Percentiles rank a stretch among this genome's conserved stretches.
These are phyloP conservation scores for Cyrtonyx montezumae DNA, from an alignment of 2,113 vertebrate species.

Conservation along the genomic window DNA sequence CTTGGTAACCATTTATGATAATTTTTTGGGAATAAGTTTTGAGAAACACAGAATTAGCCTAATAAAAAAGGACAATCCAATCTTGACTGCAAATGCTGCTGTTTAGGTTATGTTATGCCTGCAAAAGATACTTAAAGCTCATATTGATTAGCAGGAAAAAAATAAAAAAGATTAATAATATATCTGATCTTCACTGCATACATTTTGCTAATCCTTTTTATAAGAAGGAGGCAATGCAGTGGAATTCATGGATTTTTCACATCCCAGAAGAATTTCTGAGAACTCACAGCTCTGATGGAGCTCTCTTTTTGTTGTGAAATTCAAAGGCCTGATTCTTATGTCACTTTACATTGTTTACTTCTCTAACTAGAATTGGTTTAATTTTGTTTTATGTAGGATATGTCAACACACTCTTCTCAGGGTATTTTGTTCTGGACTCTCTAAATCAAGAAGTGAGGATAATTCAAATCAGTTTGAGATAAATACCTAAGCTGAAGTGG, in stretches of 20 bases:
- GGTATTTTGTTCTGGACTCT: slow-evolving; percentile 15
- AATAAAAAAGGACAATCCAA: slow-evolving; percentile 11
- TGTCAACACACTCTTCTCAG: not conserved
- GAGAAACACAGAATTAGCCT: not conserved
- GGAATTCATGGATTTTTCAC: not conserved
- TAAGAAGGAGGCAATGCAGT: accelerated
- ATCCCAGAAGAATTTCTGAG: not conserved
- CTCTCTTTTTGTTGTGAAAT: not conserved
- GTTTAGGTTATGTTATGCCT: not conserved
- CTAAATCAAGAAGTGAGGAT: slow-evolving; percentile 29
- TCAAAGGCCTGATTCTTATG: not conserved
- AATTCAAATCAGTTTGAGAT: slow-evolving; percentile 29
- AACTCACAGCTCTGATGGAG: accelerated
- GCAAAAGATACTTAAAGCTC: not conserved
- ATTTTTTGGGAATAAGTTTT: slow-evolving; percentile 21
- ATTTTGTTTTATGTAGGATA: slow-evolving; percentile 23
- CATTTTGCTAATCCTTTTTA: not conserved
- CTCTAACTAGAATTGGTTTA: not conserved
- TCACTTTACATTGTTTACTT: not conserved
- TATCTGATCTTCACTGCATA: not conserved
- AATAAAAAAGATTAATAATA: not conserved
- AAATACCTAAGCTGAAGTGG: slow-evolving; percentile 34
- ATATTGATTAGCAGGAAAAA: not conserved
- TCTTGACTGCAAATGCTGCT: not conserved
- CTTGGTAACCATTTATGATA: not conserved